Evolutionary conservation across 2,888 invertebrate species (phyloP).

Genomic region (Acleris sparsana): DNA sequence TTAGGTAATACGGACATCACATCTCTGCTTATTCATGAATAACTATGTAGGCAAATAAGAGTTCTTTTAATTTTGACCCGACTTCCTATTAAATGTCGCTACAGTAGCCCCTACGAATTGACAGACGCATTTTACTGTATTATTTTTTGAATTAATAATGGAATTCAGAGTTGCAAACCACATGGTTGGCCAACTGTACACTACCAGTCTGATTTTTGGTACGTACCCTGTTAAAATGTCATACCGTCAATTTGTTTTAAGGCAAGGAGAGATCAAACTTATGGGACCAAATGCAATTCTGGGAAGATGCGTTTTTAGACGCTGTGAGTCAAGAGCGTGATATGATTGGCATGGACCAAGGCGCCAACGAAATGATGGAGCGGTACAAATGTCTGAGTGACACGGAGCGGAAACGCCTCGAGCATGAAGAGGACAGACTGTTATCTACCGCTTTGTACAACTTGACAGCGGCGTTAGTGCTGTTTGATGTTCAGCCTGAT

Average conservation of each 20-base stretch:
- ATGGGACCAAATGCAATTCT: constrained; percentile 99
- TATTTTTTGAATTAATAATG: no score
- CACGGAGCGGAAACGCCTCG: constrained; percentile 95
- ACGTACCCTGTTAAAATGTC: neutral
- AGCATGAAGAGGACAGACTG: constrained; percentile 98
- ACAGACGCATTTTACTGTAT: no score
- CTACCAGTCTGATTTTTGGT: no score
- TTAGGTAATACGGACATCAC: no score
- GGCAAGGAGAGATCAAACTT: constrained; percentile 92
- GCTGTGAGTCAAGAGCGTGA: constrained; percentile 99
- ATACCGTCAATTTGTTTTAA: constrained; percentile 40
- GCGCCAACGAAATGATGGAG: constrained; percentile 99
- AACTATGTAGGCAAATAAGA: no score
- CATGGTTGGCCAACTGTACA: no score
- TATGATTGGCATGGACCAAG: constrained; percentile 99
- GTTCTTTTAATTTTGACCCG: no score
- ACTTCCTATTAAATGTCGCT: no score
- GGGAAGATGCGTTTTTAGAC: constrained; percentile 99
- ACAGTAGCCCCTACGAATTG: no score
- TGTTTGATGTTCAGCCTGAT: constrained; percentile 93
- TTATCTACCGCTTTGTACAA: constrained; percentile 98
- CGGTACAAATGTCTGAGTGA: constrained; percentile 96
- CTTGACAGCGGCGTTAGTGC: constrained; percentile 96
- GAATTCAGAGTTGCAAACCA: no score
- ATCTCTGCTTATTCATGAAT: no score